Percentiles rank a stretch among this genome's conserved stretches.
These are phyloP conservation scores for Garra rufa DNA, from an alignment of 2,113 vertebrate species.

Conservation along the genomic window DNA sequence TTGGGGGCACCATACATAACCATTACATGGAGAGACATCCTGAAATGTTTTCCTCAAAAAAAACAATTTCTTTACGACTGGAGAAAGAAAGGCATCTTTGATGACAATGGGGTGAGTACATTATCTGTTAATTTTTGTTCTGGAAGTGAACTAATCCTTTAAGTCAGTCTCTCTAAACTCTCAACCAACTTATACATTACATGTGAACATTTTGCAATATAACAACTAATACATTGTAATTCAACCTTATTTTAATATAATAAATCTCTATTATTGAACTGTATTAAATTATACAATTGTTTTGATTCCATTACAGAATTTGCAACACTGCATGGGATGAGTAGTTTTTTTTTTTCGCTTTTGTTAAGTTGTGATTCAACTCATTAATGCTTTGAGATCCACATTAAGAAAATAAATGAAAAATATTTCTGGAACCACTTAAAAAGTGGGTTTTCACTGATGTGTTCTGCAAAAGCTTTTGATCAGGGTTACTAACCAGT, in stretches of 20 bases:
- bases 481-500: slow-evolving; percentile 80
- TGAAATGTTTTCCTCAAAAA: too few relatives aligned
- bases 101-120: too few relatives aligned
- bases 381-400: neutral
- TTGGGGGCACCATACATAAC: too few relatives aligned
- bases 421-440: neutral
- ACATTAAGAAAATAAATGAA: neutral
- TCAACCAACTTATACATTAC: neutral
- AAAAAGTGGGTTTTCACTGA: neutral
- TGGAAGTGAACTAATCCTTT: too few relatives aligned
- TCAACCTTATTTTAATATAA: neutral
- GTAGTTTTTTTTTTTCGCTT: neutral
- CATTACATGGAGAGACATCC: too few relatives aligned
- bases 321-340: neutral
- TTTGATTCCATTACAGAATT: neutral
- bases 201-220: neutral
- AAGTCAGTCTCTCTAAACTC: neutral
- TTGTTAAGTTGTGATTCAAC: neutral
- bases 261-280: neutral
- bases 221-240: neutral
- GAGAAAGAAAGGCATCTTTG: too few relatives aligned
- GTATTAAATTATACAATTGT: neutral
- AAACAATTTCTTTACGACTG: too few relatives aligned
- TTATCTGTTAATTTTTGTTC: too few relatives aligned
- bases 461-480: neutral